phyloP scores from a whole-genome alignment of 2,888 invertebrate genomes.

The Gasteruption jaculator region DNA sequence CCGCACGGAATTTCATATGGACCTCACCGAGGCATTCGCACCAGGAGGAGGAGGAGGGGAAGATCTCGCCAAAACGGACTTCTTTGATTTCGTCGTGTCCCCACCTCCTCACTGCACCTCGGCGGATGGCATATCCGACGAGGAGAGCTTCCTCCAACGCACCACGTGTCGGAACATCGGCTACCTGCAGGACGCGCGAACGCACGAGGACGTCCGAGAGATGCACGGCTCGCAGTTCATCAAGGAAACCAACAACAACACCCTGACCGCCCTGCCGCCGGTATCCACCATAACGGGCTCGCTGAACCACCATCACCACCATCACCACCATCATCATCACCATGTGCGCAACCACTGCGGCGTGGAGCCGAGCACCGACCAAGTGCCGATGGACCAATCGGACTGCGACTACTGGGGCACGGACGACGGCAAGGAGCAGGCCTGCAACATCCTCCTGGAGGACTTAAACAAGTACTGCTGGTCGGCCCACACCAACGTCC shows the following conservation, averaged over 20 bases:
- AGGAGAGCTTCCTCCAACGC: conserved; percentile 56
- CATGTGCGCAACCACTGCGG: conserved; percentile 29
- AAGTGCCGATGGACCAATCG: conserved; percentile 57
- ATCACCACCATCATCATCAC: conserved; percentile 28
- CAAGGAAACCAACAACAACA: conserved; percentile 61
- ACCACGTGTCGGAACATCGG: conserved; percentile 36
- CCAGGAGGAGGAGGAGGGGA: conserved; percentile 57
- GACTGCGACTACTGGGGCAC: conserved; percentile 67
- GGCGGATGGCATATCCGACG: conserved; percentile 62
- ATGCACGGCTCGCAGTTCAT: conserved; percentile 45
- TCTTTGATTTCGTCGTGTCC: conserved; percentile 84
- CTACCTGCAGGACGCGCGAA: conserved; percentile 39
- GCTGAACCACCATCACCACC: conserved; percentile 37
- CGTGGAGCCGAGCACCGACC: conserved; percentile 50
- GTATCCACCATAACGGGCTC: conserved; percentile 48
- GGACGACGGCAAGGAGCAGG: conserved; percentile 51
- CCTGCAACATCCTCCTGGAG: conserved; percentile 60
- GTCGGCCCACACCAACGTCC: conserved; percentile 54
- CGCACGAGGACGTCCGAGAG: conserved; percentile 33
- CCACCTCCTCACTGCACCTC: conserved; percentile 52
- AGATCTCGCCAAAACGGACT: conserved; percentile 82
- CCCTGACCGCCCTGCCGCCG: conserved; percentile 50
- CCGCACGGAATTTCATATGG: conserved; percentile 56
- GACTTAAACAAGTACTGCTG: conserved; percentile 83
- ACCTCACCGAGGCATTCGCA: conserved; percentile 75